Evolutionary conservation across 2,888 invertebrate species (phyloP).

Genomic region (Morinoia aosen): DNA sequence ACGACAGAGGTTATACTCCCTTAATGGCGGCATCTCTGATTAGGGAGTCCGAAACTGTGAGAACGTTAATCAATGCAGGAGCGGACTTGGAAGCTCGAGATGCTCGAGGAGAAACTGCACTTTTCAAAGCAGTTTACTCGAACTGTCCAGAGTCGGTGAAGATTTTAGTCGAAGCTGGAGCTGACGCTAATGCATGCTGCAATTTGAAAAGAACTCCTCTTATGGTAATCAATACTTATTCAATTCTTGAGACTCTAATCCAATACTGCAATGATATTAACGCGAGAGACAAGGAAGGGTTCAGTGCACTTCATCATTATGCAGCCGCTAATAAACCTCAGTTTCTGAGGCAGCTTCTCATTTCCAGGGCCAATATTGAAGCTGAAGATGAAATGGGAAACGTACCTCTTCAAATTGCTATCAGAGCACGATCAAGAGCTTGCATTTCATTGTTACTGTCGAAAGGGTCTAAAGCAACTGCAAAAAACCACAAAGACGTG

Average conservation of each 20-base stretch:
- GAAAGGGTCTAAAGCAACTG: slow-evolving; percentile 54
- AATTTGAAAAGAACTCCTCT: slow-evolving; percentile 56
- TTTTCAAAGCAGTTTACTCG: slow-evolving; percentile 63
- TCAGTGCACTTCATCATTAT: slow-evolving; percentile 63
- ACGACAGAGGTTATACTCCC: slow-evolving; percentile 77
- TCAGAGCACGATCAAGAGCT: slow-evolving; percentile 55
- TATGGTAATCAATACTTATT: slow-evolving; percentile 58
- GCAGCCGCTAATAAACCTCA: slow-evolving; percentile 56
- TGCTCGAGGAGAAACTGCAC: slow-evolving; percentile 72
- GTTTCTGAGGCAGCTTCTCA: slow-evolving; percentile 55
- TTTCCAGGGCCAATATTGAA: slow-evolving; percentile 61
- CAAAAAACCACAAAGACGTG: slow-evolving; percentile 53
- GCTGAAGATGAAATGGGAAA: slow-evolving; percentile 58
- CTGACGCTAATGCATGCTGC: slow-evolving; percentile 56
- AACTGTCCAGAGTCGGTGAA: slow-evolving; percentile 57
- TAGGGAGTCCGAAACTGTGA: slow-evolving; percentile 76
- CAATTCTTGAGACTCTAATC: slow-evolving; percentile 55
- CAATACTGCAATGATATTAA: slow-evolving; percentile 54
- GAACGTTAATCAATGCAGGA: slow-evolving; percentile 74
- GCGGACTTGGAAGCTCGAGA: slow-evolving; percentile 76
- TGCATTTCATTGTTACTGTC: slow-evolving; percentile 55
- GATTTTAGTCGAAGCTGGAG: slow-evolving; percentile 55
- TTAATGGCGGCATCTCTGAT: slow-evolving; percentile 78
- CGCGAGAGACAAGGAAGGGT: slow-evolving; percentile 55
- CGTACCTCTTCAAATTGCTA: slow-evolving; percentile 62